Percentiles rank a stretch among this genome's conserved stretches.
Conservation (phyloP, 2,888 invertebrate genomes). For the Lithophane leautieri region DNA sequence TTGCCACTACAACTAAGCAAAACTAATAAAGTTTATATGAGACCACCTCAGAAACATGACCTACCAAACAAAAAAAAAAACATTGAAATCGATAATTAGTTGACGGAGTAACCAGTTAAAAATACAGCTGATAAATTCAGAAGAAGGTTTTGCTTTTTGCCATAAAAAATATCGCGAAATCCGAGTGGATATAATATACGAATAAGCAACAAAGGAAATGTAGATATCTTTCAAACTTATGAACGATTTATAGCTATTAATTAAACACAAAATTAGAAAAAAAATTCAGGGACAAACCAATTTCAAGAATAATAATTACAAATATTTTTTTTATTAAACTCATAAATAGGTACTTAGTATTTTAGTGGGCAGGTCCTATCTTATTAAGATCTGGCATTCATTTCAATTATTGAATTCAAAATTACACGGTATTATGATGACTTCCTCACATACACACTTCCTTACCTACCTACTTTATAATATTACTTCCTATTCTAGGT, state of each 20-base stretch:
- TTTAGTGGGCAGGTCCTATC: conserved; percentile 10
- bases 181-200: background rate
- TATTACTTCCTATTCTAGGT: background rate
- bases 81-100: too few species aligned
- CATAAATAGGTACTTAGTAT: conserved; percentile 19
- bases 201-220: background rate
- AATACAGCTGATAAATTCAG: too few species aligned
- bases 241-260: background rate
- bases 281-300: conserved; percentile 20
- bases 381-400: conserved; percentile 19
- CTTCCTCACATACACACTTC: conserved; percentile 17
- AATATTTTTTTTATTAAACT: conserved; percentile 1
- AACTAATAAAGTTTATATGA: too few species aligned
- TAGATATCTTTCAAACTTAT: background rate
- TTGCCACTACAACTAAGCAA: too few species aligned
- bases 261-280: conserved; percentile 15
- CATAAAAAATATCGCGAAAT: background rate
- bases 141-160: too few species aligned
- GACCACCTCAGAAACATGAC: too few species aligned
- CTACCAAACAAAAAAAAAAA: too few species aligned
- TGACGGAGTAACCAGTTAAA: too few species aligned
- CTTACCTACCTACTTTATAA: background rate
- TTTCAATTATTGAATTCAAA: background rate
- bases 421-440: background rate
- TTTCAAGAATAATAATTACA: background rate